Evolutionary conservation across 2,797 vertebrate genomes (phyloP).

Genomic region (Buphagus erythrorhynchus): DNA sequence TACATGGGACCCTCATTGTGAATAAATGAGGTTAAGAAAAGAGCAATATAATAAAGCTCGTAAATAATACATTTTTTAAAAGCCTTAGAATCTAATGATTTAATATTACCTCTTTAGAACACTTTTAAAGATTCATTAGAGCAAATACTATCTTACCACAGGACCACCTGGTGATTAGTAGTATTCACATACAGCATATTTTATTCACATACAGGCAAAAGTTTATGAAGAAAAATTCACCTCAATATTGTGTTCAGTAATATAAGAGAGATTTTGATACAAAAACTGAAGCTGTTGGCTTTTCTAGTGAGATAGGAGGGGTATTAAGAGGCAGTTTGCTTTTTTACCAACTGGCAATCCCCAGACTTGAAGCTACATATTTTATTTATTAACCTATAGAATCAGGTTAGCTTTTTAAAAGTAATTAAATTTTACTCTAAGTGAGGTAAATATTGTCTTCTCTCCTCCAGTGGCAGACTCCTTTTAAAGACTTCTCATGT

Average conservation of each 20-base stretch:
- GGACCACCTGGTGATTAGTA: neutral
- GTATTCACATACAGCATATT: neutral
- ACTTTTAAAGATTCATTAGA: neutral
- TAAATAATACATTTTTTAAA: neutral
- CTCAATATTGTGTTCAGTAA: neutral
- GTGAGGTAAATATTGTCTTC: neutral
- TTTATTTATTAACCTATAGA: neutral
- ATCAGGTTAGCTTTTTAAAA: neutral
- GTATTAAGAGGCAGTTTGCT: neutral
- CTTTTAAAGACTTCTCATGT: neutral
- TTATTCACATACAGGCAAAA: neutral
- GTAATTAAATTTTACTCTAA: neutral
- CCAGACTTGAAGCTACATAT: neutral
- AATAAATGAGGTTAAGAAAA: neutral
- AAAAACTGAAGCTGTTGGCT: neutral
- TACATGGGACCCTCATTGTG: neutral
- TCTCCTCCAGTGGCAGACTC: neutral
- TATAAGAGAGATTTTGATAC: neutral
- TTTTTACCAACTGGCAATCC: neutral
- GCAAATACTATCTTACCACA: neutral
- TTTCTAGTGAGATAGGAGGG: neutral
- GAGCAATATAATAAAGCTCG: neutral
- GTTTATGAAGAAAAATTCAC: neutral
- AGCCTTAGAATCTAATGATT: neutral
- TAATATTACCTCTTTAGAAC: neutral